phyloP scores from a whole-genome alignment of 2,113 vertebrate genomes.

The Alexandromys fortis region DNA sequence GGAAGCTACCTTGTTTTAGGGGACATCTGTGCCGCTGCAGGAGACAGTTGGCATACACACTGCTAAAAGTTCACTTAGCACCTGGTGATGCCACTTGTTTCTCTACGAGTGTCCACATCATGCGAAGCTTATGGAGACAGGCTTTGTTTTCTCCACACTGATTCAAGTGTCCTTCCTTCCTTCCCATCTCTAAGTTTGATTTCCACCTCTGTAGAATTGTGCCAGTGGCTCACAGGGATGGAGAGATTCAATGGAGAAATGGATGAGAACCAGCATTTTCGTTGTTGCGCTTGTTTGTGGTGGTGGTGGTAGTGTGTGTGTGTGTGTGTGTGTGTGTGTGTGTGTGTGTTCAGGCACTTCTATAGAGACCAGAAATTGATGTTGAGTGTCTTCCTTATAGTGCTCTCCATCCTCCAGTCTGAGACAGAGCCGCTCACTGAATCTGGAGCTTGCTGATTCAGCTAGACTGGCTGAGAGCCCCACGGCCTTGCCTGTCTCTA shows the following conservation, averaged over 20 bases:
- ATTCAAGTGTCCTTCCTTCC: not conserved
- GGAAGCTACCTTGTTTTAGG: not conserved
- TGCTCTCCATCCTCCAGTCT: not conserved
- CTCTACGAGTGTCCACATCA: not conserved
- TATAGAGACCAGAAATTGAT: not conserved
- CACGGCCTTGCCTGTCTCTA: not conserved
- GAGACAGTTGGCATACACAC: not conserved
- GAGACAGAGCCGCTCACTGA: not conserved
- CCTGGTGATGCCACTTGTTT: not conserved
- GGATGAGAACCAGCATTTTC: not conserved
- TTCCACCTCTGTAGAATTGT: not conserved
- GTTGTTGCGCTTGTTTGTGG: not conserved
- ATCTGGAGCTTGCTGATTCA: not conserved
- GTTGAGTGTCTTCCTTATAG: not conserved
- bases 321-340: fast-evolving
- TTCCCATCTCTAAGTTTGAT: not conserved
- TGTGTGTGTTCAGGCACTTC: not conserved
- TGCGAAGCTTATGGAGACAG: not conserved
- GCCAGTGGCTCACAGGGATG: not conserved
- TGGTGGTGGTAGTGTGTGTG: not conserved
- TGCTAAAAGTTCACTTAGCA: too few relatives aligned
- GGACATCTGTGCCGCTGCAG: not conserved
- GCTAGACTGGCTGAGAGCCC: not conserved
- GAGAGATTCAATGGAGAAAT: not conserved
- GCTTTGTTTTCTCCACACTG: not conserved